phyloP scores from a whole-genome alignment of 2,888 invertebrate species.

The Coelogynopora nodosa region DNA sequence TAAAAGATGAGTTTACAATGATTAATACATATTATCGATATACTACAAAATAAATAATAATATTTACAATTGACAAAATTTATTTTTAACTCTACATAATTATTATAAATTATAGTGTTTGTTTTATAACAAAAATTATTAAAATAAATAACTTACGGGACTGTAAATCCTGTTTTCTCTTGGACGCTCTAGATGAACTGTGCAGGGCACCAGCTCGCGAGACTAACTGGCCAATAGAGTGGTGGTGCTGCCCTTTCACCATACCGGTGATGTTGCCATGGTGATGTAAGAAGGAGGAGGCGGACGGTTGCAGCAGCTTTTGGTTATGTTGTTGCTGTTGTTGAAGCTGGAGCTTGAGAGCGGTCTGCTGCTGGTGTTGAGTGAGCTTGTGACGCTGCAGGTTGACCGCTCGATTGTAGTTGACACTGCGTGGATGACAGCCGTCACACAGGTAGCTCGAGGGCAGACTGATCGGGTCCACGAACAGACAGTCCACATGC shows the following conservation, averaged over 20 bases:
- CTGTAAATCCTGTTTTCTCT: constrained; percentile 37
- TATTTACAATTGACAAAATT: too few relatives aligned
- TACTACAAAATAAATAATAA: too few relatives aligned
- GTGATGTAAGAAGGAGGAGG: not conserved
- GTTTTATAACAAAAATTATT: not conserved
- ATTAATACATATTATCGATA: too few relatives aligned
- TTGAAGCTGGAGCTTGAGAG: not conserved
- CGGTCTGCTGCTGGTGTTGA: not conserved
- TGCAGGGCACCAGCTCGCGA: not conserved
- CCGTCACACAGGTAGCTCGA: constrained; percentile 34
- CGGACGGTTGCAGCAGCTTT: not conserved
- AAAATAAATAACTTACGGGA: not conserved
- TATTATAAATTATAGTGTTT: too few relatives aligned
- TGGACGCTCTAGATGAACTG: constrained; percentile 29
- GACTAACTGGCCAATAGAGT: not conserved
- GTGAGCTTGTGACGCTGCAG: not conserved
- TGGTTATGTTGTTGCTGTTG: not conserved
- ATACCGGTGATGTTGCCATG: not conserved
- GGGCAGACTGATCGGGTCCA: constrained; percentile 32
- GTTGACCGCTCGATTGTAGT: constrained; percentile 34
- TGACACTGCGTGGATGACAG: constrained; percentile 32
- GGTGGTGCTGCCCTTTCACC: not conserved
- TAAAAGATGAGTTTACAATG: too few relatives aligned
- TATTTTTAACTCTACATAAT: not conserved
- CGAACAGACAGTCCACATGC: constrained; percentile 35